These are phyloP conservation scores for Stenoptilia bipunctidactyla DNA, from an alignment of 2,888 invertebrate species.

Conservation along the genomic window DNA sequence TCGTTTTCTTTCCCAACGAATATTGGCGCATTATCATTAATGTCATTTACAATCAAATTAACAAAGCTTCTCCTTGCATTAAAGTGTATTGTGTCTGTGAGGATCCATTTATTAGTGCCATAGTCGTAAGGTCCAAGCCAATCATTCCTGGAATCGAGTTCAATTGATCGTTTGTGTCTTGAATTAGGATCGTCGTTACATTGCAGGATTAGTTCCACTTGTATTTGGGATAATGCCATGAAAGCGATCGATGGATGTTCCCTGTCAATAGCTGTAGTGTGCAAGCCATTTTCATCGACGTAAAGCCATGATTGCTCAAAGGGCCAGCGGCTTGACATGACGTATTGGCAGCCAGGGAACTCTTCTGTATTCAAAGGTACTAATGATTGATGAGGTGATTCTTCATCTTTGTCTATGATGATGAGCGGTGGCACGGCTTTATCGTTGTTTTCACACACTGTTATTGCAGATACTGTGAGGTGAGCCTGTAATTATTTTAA, in stretches of 20 bases:
- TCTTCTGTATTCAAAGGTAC: conserved; percentile 28
- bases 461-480: conserved; percentile 32
- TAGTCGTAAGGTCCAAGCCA: conserved; percentile 42
- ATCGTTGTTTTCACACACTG: conserved; percentile 27
- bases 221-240: conserved; percentile 58
- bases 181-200: conserved; percentile 29
- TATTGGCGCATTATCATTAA: conserved; percentile 64
- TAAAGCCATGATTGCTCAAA: conserved; percentile 47
- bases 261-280: conserved; percentile 45
- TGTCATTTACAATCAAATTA: conserved; percentile 62
- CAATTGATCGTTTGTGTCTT: conserved; percentile 33
- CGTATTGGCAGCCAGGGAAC: conserved; percentile 35
- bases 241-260: conserved; percentile 55
- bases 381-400: conserved; percentile 37
- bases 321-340: conserved; percentile 48
- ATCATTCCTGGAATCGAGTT: conserved; percentile 17
- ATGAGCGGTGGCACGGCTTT: conserved; percentile 40
- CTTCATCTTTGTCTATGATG: conserved; percentile 48
- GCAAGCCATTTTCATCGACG: conserved; percentile 43
- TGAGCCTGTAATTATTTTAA: conserved; percentile 38
- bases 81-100: conserved; percentile 43
- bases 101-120: conserved; percentile 46
- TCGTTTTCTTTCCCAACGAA: conserved; percentile 43
- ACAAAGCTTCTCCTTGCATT: conserved; percentile 48
- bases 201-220: conserved; percentile 46